Conservation (phyloP, 2,888 invertebrate genomes). For the Drosophila affinis region DNA sequence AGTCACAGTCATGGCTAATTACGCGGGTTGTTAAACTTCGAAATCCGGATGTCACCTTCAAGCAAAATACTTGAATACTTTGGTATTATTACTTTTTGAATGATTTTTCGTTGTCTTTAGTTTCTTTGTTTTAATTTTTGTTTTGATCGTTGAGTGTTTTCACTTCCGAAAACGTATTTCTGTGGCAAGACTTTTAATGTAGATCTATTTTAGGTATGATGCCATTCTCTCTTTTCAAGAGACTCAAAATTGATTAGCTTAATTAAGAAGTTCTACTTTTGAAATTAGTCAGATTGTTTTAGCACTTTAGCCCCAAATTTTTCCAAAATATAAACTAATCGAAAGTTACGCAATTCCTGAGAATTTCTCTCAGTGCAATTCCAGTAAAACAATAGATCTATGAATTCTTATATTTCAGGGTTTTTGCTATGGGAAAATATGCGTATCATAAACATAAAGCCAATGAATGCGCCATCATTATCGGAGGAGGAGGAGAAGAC, state of each 20-base stretch:
- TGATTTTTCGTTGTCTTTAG: slow-evolving; percentile 1
- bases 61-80: slow-evolving; percentile 15
- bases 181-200: background rate
- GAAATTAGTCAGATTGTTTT: slow-evolving; percentile 35
- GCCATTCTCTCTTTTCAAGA: slow-evolving; percentile 9
- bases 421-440: slow-evolving; percentile 19
- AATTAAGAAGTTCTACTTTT: slow-evolving; percentile 33
- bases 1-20: slow-evolving; percentile 41
- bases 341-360: slow-evolving; percentile 18
- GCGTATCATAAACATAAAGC: slow-evolving; percentile 50
- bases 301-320: slow-evolving; percentile 29
- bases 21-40: slow-evolving; percentile 43
- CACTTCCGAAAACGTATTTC: background rate
- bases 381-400: slow-evolving; percentile 24
- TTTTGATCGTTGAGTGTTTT: background rate
- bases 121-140: slow-evolving; percentile 1
- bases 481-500: background rate
- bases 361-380: slow-evolving; percentile 27
- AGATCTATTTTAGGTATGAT: background rate
- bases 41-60: slow-evolving; percentile 44
- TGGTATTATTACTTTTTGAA: slow-evolving; percentile 30
- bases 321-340: slow-evolving; percentile 23
- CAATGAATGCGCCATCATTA: slow-evolving; percentile 71
- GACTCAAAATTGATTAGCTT: slow-evolving; percentile 30
- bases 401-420: slow-evolving; percentile 1